Base-by-base conservation (phyloP, 2,888 invertebrate genomes). In the Aspidiotus rigidus region DNA sequence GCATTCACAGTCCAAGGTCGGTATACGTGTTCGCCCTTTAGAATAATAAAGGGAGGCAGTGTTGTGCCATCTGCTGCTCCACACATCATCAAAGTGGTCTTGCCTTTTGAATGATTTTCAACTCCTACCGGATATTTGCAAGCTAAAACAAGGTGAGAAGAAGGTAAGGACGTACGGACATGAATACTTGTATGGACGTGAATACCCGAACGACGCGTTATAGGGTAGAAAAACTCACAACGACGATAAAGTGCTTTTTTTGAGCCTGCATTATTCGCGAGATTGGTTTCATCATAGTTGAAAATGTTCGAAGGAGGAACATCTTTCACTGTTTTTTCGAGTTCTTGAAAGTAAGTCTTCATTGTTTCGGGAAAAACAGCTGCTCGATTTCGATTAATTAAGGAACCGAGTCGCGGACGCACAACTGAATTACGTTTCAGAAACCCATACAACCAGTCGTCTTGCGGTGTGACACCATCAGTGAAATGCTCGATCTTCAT, bases 251-350 rank as follows among this genome's bases (percentile, higher is more conserved):
- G 49, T 11, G 11, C 11, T 49, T 11, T 49, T 70, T 74, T 74
- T 60, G 72, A 69, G 2, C 76, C 77, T 15, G 76, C 75, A 61
- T 78, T 76, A 69, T 77, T 77, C 9, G 73, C 71, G 8, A 78
- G 73, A 69, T 77, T 77, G 2, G 76, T 75, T 71, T 78, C 76
- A 70, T 78, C 77, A 72, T 76, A 79, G 64, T 78, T 78, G 39
- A 75, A 70, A 17, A 75, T 75, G 41, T 74, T 73, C 42, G 49
- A 28, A 40, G 73, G 71, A 15, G 72, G 71, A 60, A 74, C 67
- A 17, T 73, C 73, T 70, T 69, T 62, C 7, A 74, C 16, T 11
- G 66, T 66, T 55, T 67, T 42, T 70, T 72, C 71, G 10, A 75
- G 70, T 57, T 75, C 73, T 11, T 72, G 59, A 69, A 73, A 74